Evolutionary conservation across 2,888 invertebrate genomes (phyloP), one percentile per base, ranked within the genome.

Genomic region (Drosophila atripex): DNA sequence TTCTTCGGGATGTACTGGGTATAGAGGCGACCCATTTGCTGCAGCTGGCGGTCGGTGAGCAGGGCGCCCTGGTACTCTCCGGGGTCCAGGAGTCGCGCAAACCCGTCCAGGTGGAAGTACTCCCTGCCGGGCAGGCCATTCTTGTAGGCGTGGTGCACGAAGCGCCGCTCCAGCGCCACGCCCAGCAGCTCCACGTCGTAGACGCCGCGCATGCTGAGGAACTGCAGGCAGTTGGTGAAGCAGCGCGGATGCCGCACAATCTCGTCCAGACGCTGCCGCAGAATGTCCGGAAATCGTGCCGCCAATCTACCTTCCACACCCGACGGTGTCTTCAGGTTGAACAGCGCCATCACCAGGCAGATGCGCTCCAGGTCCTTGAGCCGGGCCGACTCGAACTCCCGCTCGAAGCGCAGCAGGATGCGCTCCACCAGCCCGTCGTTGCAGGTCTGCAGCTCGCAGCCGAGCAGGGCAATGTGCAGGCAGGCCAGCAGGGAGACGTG

Each of bases 291-390:
- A 21, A 93, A 89, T 11, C 89, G 79, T 14, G 91, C 59, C 59
- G 91, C 93, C 11, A 94, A 78, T 64, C 94, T 93, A 1, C 92
- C 86, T 71, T 92, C 92, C 0, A 88, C 77, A 11, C 92, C 86
- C n/a, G 92, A 93, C 53, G 92, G 77, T 12, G 94, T 94, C 63
- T 91, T 90, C 57, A 87, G 92, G 93, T 95, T 93, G 74, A 95
- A 95, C 85, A 94, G 93, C 2, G 93, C 93, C 83, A 94, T 93
- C 0, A 93, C 93, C 68, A 95, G 92, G 3, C 94, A 90, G 8
- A 96, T 90, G 77, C 96, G 93, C 90, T 96, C 96, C 30, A 96
- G 91, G 87, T 97, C 96, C 91, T 97, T 97, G 0, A 96, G 50
- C 70, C 96, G 93, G 0, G 93, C 89, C 3, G 86, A 52, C 2